Conservation (phyloP, 92 coral and sea anemone species). For the Actinernus sp. region DNA sequence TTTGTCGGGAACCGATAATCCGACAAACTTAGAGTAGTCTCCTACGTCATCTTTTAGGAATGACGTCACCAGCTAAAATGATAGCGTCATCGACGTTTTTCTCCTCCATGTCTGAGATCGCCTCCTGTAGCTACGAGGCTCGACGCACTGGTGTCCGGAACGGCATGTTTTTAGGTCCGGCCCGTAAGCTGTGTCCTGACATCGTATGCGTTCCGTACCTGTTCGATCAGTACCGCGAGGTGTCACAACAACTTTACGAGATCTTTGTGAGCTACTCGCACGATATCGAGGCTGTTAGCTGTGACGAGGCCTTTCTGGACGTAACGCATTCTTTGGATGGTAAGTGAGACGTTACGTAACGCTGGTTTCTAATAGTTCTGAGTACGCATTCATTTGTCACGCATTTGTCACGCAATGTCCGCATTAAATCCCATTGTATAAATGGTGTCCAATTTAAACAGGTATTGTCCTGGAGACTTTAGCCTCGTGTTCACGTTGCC, state of each 20-base stretch:
- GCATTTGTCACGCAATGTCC: background rate
- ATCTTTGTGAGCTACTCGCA: conserved; percentile 88
- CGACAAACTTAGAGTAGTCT: too few species aligned
- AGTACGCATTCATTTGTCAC: background rate
- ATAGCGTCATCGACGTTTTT: conserved; percentile 51
- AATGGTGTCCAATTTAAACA: too few species aligned
- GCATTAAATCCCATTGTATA: too few species aligned
- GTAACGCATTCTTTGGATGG: conserved; percentile 78
- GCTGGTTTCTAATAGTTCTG: background rate
- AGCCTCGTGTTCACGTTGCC: too few species aligned
- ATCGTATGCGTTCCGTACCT: conserved; percentile 92
- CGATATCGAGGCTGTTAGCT: conserved; percentile 97
- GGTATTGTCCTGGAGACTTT: too few species aligned
- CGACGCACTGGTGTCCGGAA: conserved; percentile 87
- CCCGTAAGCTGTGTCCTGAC: conserved; percentile 91
- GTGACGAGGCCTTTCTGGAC: conserved; percentile 97
- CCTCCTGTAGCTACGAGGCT: conserved; percentile 98
- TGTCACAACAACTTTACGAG: conserved; percentile 90
- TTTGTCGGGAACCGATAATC: too few species aligned
- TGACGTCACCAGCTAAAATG: background rate
- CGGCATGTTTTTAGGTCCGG: conserved; percentile 92
- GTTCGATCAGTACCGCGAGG: conserved; percentile 86
- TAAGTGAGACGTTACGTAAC: conserved; percentile 10
- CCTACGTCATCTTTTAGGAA: background rate
- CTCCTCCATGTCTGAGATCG: conserved; percentile 95